Conservation (phyloP, 2,113 vertebrate genomes). For the Trichomycterus rosablanca region DNA sequence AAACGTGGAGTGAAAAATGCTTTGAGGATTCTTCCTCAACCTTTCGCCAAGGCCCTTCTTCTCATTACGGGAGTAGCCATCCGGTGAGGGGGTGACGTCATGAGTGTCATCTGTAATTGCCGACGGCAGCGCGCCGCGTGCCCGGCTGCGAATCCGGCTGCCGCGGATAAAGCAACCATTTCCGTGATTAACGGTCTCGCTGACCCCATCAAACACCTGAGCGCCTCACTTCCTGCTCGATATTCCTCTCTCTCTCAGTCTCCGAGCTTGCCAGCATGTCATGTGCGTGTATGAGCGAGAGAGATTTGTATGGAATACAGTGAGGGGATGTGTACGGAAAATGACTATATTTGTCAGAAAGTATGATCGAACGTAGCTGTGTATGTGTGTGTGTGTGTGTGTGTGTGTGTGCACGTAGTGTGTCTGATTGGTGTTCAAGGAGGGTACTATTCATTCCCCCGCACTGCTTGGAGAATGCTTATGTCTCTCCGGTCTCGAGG, state of each 20-base stretch:
- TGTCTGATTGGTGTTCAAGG: constrained; percentile 29
- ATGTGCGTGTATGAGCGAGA: constrained; percentile 18
- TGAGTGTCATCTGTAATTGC: constrained; percentile 81
- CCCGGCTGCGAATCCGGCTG: constrained; percentile 44
- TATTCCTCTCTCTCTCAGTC: constrained; percentile 29
- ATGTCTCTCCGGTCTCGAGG: constrained; percentile 28
- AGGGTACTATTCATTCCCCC: constrained; percentile 33
- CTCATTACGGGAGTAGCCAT: constrained; percentile 40
- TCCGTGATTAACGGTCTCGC: constrained; percentile 48
- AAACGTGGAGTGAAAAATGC: constrained; percentile 28
- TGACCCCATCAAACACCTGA: constrained; percentile 47
- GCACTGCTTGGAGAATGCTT: constrained; percentile 31
- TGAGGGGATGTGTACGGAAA: constrained; percentile 28
- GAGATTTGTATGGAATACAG: constrained; percentile 39
- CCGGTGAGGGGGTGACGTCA: constrained; percentile 77
- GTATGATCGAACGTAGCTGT: constrained; percentile 21
- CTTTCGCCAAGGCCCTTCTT: constrained; percentile 36
- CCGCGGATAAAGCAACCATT: constrained; percentile 50
- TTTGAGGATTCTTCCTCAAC: constrained; percentile 36
- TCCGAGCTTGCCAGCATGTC: constrained; percentile 40
- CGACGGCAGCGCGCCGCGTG: constrained; percentile 46
- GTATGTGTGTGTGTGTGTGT: constrained; percentile 22
- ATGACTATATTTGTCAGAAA: constrained; percentile 42
- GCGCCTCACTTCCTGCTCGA: constrained; percentile 34
- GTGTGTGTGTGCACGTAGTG: constrained; percentile 27